Evolutionary conservation across 2,797 vertebrate species (phyloP).

Genomic region (Epinephelus awoara): DNA sequence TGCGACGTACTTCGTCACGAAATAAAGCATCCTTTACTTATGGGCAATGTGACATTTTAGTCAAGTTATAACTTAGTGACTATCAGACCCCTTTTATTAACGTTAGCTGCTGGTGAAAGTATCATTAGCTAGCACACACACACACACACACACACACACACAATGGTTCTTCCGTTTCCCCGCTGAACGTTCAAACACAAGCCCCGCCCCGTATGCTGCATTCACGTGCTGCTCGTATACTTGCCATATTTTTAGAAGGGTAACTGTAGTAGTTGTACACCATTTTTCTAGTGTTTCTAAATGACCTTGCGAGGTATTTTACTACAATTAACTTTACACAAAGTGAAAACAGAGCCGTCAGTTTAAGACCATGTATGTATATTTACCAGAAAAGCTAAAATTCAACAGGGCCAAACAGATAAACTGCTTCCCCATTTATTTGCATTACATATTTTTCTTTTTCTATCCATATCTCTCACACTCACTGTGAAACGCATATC

Average conservation of each 20-base stretch:
- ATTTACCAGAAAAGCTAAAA: too few relatives aligned
- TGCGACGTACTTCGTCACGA: background rate
- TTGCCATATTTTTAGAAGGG: background rate
- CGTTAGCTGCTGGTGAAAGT: too few relatives aligned
- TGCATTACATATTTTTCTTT: too few relatives aligned
- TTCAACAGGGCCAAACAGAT: too few relatives aligned
- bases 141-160: slow-evolving; percentile 11
- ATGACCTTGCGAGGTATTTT: background rate
- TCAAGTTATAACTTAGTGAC: accelerated
- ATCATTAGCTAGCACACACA: slow-evolving; percentile 19
- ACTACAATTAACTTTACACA: background rate
- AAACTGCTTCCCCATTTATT: too few relatives aligned
- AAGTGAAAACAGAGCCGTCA: too few relatives aligned
- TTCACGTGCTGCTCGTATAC: slow-evolving; percentile 13
- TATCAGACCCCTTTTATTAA: background rate
- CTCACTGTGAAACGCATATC: background rate
- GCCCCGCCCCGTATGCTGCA: slow-evolving; percentile 43
- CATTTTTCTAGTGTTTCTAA: background rate
- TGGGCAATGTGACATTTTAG: background rate
- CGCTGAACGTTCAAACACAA: slow-evolving; percentile 69
- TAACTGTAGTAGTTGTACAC: background rate
- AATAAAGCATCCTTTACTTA: background rate
- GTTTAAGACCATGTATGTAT: too few relatives aligned
- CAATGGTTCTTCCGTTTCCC: background rate
- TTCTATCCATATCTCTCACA: background rate